Base-by-base conservation (phyloP, 2,797 vertebrate species). In the Oryzias dopingdopingensis region DNA sequence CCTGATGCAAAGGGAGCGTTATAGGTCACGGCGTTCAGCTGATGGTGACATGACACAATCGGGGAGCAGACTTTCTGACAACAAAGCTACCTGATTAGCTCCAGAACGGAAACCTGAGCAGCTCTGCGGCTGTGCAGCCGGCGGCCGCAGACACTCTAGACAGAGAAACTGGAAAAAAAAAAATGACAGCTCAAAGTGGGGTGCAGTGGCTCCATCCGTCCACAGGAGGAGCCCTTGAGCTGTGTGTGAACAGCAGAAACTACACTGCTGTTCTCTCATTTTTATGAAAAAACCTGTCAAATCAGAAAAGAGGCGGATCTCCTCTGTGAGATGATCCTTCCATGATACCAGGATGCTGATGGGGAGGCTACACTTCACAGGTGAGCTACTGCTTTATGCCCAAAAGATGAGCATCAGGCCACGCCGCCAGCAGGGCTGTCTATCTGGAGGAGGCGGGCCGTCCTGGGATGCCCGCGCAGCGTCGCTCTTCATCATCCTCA, bases 161-260 rank as follows among this genome's bases (percentile, higher is more conserved):
- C 26, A 18, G 2, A 52, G 62, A 18, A 62, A 56, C 42, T 40
- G 3, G 3, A 2, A 20, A 70, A 46, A 70, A 46, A 52, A 72
- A 70, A 45, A 70, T 43, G 51, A 67, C 65, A 18, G 17, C 50
- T 72, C 64, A 65, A 63, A 69, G 44, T 20, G 57, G 24, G 7
- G 4, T 65, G 24, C 43, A 51, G 68, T 47, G 53, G 43, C 52
- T 40, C 5, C 17, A 29, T 76, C 64, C 67, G 59, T 81, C 86
- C 82, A 86, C 84, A 85, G 85, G 80, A 76, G 88, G 88, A 76
- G 87, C 77, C 65, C 74, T 86, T 76, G 84, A 85, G 82, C 83
- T 62, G 53, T 45, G 60, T 58, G 67, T 72, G 32, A 79, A 68
- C 18, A 29, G 48, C 57, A 46, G 5, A 40, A 24, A 42, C 4